These are phyloP conservation scores for Phocoena phocoena DNA, from an alignment of 2,113 vertebrate genomes.

Conservation along the genomic window DNA sequence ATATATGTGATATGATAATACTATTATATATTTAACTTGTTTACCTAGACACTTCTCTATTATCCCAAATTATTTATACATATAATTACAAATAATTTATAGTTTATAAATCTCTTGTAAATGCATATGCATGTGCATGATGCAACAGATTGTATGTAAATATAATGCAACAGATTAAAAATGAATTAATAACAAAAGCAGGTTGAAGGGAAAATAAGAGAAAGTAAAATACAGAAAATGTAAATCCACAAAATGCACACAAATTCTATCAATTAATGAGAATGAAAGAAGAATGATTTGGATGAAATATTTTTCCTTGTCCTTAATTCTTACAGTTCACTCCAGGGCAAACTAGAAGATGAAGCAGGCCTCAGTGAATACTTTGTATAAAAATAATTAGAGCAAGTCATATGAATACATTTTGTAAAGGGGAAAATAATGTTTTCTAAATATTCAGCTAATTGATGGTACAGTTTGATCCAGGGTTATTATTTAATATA, in stretches of 20 bases:
- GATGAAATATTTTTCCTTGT: neutral
- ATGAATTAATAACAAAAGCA: neutral
- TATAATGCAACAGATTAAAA: neutral
- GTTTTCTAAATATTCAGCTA: neutral
- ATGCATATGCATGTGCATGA: no score
- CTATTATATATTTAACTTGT: neutral
- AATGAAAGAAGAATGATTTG: neutral
- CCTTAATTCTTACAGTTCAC: neutral
- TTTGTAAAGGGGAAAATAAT: neutral
- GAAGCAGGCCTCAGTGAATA: neutral
- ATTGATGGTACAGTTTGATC: neutral
- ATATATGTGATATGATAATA: neutral
- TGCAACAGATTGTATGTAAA: neutral
- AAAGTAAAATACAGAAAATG: neutral
- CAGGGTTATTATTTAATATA: neutral
- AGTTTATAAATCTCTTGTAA: neutral
- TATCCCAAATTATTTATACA: neutral
- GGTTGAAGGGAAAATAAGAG: neutral
- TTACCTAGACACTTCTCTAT: neutral
- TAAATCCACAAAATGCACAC: neutral
- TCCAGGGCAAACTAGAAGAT: neutral
- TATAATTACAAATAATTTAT: neutral
- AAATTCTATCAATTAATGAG: neutral
- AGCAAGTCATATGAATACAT: neutral
- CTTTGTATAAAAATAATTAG: neutral